phyloP scores from a whole-genome alignment of 2,113 vertebrate species.

The Peromyscus polionotus region DNA sequence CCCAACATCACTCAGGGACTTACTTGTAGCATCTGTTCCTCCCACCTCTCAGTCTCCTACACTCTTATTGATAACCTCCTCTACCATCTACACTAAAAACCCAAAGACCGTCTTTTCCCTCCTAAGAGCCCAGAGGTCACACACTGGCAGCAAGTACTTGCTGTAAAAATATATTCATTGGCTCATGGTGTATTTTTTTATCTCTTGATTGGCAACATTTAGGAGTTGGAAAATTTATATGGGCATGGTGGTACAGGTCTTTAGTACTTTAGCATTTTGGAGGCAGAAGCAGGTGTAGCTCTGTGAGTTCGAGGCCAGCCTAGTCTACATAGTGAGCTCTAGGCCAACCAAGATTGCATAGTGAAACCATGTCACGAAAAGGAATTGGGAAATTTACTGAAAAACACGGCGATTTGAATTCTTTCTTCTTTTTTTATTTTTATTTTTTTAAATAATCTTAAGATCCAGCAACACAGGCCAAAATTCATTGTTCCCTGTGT shows the following conservation, averaged over 20 bases:
- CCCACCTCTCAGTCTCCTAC: neutral
- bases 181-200: neutral
- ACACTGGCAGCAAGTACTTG: neutral
- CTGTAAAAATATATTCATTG: conserved; percentile 43
- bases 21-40: neutral
- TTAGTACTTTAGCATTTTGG: neutral
- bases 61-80: neutral
- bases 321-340: neutral
- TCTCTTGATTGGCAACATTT: neutral
- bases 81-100: neutral
- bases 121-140: neutral
- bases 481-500: neutral
- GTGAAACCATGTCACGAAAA: neutral
- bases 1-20: neutral
- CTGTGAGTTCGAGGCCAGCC: neutral
- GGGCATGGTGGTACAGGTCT: neutral
- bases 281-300: neutral
- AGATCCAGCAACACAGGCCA: neutral
- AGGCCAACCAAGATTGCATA: neutral
- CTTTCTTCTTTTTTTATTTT: neutral
- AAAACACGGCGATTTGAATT: conserved; percentile 19
- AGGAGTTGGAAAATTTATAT: conserved; percentile 7
- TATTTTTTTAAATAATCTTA: neutral
- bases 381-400: neutral
- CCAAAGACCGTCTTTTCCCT: conserved; percentile 14